Evolutionary conservation across 1,140 invertebrate species (phyloP).

Genomic region (Paracyclopina nana): DNA sequence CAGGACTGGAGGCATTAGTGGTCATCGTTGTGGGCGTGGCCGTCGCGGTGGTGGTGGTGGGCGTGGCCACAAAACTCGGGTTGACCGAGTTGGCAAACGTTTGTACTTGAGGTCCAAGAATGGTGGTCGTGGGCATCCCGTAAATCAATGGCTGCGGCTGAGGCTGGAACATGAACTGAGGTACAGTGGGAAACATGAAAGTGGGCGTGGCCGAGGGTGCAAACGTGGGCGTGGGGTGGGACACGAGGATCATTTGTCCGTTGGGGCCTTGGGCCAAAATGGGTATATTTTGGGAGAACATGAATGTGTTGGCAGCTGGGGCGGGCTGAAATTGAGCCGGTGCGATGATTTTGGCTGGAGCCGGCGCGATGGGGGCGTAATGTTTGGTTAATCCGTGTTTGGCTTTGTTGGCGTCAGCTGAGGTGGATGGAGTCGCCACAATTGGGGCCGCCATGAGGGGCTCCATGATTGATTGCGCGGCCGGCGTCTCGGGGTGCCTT

Average conservation of each 20-base stretch:
- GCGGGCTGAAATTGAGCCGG: not conserved
- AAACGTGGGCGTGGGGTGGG: not conserved
- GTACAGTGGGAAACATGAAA: too few species aligned
- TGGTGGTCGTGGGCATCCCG: too few species aligned
- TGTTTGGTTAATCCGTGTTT: too few species aligned
- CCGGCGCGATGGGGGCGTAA: too few species aligned
- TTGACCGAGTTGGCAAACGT: too few species aligned
- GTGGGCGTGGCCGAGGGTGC: not conserved
- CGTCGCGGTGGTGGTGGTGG: too few species aligned
- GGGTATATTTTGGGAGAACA: constrained; percentile 1
- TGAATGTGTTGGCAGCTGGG: not conserved
- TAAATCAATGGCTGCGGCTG: too few species aligned
- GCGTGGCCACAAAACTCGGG: too few species aligned
- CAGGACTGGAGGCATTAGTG: not conserved
- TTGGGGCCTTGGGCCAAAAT: constrained; percentile 10
- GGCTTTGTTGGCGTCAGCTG: too few species aligned
- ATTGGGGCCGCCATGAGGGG: not conserved
- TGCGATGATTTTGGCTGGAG: not conserved
- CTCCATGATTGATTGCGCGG: not conserved
- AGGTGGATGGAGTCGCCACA: not conserved
- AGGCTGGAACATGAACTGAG: too few species aligned
- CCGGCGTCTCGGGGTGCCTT: constrained; percentile 2
- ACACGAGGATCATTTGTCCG: not conserved
- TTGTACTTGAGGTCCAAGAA: too few species aligned
- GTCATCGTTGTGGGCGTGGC: not conserved